Conservation (phyloP, 2,113 vertebrate genomes). For the Thymallus thymallus region DNA sequence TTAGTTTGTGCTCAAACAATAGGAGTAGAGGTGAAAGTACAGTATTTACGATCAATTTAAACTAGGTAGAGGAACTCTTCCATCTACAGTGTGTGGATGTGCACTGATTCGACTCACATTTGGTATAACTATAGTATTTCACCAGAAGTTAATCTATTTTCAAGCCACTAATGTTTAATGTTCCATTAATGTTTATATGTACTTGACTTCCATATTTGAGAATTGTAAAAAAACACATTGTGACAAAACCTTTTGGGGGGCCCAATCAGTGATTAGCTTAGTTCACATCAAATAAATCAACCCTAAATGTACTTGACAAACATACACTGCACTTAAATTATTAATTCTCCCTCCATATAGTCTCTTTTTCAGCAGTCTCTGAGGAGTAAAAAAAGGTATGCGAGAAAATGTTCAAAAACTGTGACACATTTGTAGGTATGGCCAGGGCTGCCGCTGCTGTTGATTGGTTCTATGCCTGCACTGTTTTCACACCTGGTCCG, state of each 20-base stretch:
- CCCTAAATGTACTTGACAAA: neutral
- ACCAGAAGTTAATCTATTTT: too few species aligned
- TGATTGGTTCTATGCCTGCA: conserved; percentile 7
- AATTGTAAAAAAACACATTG: neutral
- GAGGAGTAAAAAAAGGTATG: neutral
- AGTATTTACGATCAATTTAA: too few species aligned
- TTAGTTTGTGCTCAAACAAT: too few species aligned
- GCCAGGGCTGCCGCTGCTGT: neutral
- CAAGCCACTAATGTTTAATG: too few species aligned
- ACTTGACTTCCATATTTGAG: neutral
- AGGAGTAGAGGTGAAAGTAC: too few species aligned
- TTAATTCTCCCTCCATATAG: neutral
- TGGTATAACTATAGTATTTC: too few species aligned
- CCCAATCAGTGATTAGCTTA: neutral
- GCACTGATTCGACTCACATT: too few species aligned
- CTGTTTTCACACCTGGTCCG: conserved; percentile 6
- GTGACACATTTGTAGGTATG: neutral
- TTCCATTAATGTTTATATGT: too few species aligned
- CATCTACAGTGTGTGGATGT: too few species aligned
- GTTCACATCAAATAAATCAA: neutral
- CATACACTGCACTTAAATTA: neutral
- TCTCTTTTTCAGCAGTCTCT: neutral
- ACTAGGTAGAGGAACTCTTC: too few species aligned
- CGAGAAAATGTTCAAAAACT: neutral
- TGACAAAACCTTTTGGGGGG: neutral